These are phyloP conservation scores for Ylistrum balloti DNA, from an alignment of 1,140 invertebrate species.

Conservation along the genomic window DNA sequence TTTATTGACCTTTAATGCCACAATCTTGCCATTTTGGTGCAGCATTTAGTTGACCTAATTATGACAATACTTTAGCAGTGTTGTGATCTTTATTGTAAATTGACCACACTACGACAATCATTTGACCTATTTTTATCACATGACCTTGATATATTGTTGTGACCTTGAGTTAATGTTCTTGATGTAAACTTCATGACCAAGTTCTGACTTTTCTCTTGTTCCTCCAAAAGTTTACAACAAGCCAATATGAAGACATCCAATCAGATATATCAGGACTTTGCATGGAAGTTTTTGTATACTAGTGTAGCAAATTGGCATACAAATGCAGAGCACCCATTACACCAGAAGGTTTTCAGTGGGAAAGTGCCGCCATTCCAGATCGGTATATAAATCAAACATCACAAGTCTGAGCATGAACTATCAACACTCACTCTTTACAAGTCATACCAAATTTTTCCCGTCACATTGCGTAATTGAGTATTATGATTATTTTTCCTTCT, in stretches of 20 bases:
- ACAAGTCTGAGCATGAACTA: slow-evolving; percentile 5
- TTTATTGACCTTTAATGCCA: too few relatives aligned
- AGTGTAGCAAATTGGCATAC: not conserved
- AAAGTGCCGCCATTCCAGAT: not conserved
- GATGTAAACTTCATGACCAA: not conserved
- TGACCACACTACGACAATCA: not conserved
- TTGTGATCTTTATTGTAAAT: not conserved
- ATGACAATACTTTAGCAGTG: not conserved
- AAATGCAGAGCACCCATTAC: not conserved
- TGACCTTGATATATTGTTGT: too few relatives aligned
- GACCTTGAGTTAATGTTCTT: too few relatives aligned
- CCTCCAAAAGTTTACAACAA: not conserved
- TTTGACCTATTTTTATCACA: not conserved
- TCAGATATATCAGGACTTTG: not conserved
- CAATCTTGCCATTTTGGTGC: too few relatives aligned
- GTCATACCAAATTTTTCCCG: not conserved
- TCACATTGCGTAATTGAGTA: slow-evolving; percentile 34
- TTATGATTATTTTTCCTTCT: slow-evolving; percentile 32
- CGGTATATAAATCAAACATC: slow-evolving; percentile 29
- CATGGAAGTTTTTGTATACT: not conserved
- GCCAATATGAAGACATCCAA: not conserved
- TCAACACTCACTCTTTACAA: slow-evolving; percentile 27
- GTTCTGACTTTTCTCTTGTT: not conserved
- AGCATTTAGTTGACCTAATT: not conserved
- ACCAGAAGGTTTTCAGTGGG: not conserved